Base-by-base conservation (phyloP, 2,797 vertebrate species). In the Novumbra hubbsi region DNA sequence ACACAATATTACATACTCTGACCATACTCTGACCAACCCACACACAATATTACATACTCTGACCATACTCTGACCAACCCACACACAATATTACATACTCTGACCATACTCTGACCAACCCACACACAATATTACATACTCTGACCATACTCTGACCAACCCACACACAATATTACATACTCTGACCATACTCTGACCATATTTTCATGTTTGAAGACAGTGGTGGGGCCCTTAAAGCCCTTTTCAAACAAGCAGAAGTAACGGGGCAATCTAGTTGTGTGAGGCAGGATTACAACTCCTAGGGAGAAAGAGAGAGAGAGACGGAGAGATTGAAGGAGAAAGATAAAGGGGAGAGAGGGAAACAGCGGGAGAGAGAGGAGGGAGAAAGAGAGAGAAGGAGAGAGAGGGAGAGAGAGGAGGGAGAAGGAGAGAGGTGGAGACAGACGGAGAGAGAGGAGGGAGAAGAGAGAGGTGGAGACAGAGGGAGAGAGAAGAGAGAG, bases 371-470 rank as follows among this genome's bases (percentile, higher is more conserved):
- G 32, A 34, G 32, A 5, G 32, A 5, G 32, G 5, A 34, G 32
- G 32, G 32, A 2, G 2, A 34, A 2, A 5, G 32, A 34, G 32
- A 34, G 32, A 34, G 32, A 5, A 34, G 32, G 32, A 34, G 32
- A 5, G 32, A 34, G 45, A 8, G 45, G 45, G 2, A 8, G 12
- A 34, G 32, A 34, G 45, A 14, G 45, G 45, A 48, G 45, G 45
- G 45, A 8, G 1, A 14, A 8, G 50, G 60, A 52, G 52, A 38
- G 45, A 66, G n/a, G 15, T 55, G 16, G 63, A 75, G 68, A 74
- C 72, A 68, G 48, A 71, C 49, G 75, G 48, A 48, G 77, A 73
- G 49, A 55, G 72, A 16, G 74, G 68, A 60, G 64, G 32, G 65
- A 73, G 73, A 15, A 71, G 4, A 17, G 73, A 68, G 45, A 57